Percentiles rank a stretch among this genome's conserved stretches.
These are phyloP conservation scores for Notiomystis cincta DNA, from an alignment of 2,113 vertebrate genomes.

Conservation along the genomic window DNA sequence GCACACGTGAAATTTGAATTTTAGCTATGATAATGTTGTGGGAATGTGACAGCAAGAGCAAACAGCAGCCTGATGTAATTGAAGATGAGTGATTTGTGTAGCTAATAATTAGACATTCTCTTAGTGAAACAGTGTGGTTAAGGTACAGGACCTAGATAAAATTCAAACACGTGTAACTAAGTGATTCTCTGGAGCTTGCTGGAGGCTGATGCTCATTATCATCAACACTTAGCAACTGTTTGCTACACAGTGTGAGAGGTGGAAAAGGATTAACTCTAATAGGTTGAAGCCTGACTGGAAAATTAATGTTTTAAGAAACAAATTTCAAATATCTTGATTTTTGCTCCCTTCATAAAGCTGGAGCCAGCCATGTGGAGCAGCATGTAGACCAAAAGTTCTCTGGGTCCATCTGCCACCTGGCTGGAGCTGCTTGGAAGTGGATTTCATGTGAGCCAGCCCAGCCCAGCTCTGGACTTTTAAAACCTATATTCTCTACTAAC, in stretches of 20 bases:
- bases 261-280: not conserved
- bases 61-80: not conserved
- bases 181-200: not conserved
- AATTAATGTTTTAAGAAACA: not conserved
- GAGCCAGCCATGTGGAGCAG: not conserved
- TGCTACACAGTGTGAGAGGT: not conserved
- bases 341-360: not conserved
- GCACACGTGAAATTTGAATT: not conserved
- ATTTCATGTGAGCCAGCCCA: not conserved
- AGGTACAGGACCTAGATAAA: not conserved
- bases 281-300: not conserved
- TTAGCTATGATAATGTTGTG: not conserved
- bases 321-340: not conserved
- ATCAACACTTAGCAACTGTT: not conserved
- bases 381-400: not conserved
- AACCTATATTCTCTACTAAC: not conserved
- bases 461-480: not conserved
- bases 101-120: not conserved
- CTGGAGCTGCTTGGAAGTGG: not conserved
- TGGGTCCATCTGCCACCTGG: not conserved
- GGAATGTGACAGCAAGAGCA: not conserved
- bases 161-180: not conserved
- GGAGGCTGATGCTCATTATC: not conserved
- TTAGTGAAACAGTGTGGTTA: not conserved
- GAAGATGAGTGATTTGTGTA: constrained; percentile 7